Base-by-base conservation (phyloP, 2,888 invertebrate genomes). In the Parascotia fuliginaria region DNA sequence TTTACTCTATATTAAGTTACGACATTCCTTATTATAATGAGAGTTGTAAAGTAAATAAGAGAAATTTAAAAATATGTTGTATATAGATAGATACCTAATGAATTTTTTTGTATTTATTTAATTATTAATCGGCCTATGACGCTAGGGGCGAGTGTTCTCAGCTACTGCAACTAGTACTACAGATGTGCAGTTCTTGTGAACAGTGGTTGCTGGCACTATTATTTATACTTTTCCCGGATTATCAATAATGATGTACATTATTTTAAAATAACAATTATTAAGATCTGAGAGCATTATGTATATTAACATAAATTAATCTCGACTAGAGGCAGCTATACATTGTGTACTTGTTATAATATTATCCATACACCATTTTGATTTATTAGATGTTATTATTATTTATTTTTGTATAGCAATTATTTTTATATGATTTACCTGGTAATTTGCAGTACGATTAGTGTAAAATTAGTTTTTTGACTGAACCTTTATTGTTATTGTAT, bases 281-380 rank as follows among this genome's bases (percentile, higher is more conserved):
- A 57, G 46, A 66, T 56, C 55, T 70, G 68, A 72, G 69, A 71
- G 50, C 60, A 70, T 75, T 73, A 67, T 62, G 64, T 69, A 75
- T 68, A 65, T 73, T 69, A 72, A 77, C 52, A 64, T 74, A 75
- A 77, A 70, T 73, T 74, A 73, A 81, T 83, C 77, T 83, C 81
- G 77, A 83, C 75, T 80, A 75, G 80, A 75, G 85, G 88, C 89
- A 90, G 89, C 88, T 89, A 89, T 77, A 89, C 77, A 73, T 74
- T 73, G 70, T 76, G 74, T 77, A 79, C 70, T 39, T 77, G 45
- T 64, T 73, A 60, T 56, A 65, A 68, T 62, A 62, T 59, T 56
- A 55, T 67, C 60, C 59, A 24, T 5, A 19, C 24, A 72, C 59
- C 50, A 61, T 61, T 55, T 63, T 64, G 64, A 65, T 24, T 61